Percentiles rank a stretch among this genome's conserved stretches.
Conservation (phyloP, 30 jellyfish, hydroid and myxozoan species). For the Mastigias papua region DNA sequence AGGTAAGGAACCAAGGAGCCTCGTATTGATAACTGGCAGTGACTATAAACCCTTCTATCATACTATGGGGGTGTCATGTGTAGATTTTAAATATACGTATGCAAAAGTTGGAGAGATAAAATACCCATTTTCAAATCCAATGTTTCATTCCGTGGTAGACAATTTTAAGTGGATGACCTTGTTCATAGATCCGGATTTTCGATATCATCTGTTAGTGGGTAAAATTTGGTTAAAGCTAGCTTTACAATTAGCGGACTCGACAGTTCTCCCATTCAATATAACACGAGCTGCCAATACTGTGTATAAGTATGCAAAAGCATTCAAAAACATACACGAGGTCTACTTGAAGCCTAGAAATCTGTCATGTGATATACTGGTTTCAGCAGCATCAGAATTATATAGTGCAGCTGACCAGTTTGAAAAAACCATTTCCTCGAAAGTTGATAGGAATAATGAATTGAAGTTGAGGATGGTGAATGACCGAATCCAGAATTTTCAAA, state of each 20-base stretch:
- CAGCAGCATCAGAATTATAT: not conserved
- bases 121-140: slow-evolving; percentile 52
- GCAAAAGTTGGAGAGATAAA: not conserved
- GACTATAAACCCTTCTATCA: slow-evolving; percentile 59
- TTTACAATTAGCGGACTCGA: slow-evolving; percentile 64
- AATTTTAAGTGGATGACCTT: slow-evolving; percentile 75
- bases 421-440: not conserved
- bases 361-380: slow-evolving; percentile 1
- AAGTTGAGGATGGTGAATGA: slow-evolving; percentile 65
- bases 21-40: slow-evolving; percentile 44
- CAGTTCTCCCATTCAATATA: slow-evolving; percentile 56
- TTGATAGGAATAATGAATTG: slow-evolving; percentile 11
- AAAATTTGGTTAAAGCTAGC: slow-evolving; percentile 69
- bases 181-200: slow-evolving; percentile 67
- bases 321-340: not conserved
- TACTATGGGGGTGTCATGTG: slow-evolving; percentile 34
- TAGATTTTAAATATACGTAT: slow-evolving; percentile 33
- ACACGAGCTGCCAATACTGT: slow-evolving; percentile 7
- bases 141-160: slow-evolving; percentile 73
- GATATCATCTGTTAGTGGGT: slow-evolving; percentile 65
- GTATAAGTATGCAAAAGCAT: slow-evolving; percentile 4
- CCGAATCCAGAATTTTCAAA: slow-evolving; percentile 49
- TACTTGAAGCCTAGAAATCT: slow-evolving; percentile 3
- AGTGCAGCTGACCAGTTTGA: not conserved
- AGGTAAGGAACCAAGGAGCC: slow-evolving; percentile 1